Evolutionary conservation across 2,888 invertebrate species (phyloP), one percentile per base, ranked within the genome.

Genomic region (Apodemia mormo): DNA sequence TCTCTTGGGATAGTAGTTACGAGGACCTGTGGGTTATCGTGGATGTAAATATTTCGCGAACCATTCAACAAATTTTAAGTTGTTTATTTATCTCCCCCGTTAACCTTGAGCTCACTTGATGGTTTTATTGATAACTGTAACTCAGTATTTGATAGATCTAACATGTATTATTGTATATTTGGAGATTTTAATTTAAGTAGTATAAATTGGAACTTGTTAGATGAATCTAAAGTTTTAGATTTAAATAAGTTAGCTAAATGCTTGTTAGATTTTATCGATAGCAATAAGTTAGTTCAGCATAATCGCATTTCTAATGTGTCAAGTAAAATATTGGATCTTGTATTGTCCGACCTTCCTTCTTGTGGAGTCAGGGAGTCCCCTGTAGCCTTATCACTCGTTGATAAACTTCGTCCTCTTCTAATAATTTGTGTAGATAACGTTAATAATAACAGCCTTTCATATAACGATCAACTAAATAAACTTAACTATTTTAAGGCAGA

Each of bases 141-240:
- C 12, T 30, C 30, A 29, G 14, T 64, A 54, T 64, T 56, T 65
- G 67, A 68, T 40, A 43, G 43, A 1, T 67, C 33, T 52, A 29
- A 29, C 22, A 12, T 14, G 8, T 52, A 29, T 37, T 43, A 40
- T 40, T 49, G 43, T 33, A 70, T 70, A 40, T 33, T 70, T 52
- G 70, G 70, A 10, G 70, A n/a, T n/a, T n/a, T n/a, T n/a, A n/a
- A n/a, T n/a, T n/a, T n/a, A n/a, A n/a, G n/a, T n/a, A n/a, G n/a
- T 65, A 52, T 70, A 6, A 61, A 70, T 22, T 70, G 70, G 70
- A 52, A 68, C 33, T 64, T 68, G 33, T 52, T 52, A 52, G 52
- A 52, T 52, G 52, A 12, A 14, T 10, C 14, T 52, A 52, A 52
- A 52, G n/a, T 52, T 52, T 52, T 52, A 14, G 52, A 52, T 52